Conservation (phyloP, 2,113 vertebrate species). For the Dicerorhinus sumatrensis region DNA sequence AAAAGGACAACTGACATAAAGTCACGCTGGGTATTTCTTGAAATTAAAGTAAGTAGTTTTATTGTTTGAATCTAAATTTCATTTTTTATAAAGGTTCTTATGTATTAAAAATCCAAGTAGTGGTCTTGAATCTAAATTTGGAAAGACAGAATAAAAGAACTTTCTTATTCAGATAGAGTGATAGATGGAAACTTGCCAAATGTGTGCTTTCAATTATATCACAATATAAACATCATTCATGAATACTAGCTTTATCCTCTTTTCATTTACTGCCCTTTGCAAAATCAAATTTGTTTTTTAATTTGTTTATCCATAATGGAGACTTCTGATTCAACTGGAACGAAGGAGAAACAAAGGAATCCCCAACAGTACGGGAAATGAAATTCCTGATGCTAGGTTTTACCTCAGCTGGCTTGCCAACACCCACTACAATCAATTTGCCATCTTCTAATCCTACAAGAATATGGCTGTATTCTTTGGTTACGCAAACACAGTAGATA, state of each 20-base stretch:
- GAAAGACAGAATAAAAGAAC: constrained; percentile 36
- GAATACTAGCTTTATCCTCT: constrained; percentile 21
- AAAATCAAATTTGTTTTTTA: constrained; percentile 89
- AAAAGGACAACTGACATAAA: constrained; percentile 53
- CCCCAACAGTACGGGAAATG: constrained; percentile 91
- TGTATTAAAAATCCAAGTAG: background rate
- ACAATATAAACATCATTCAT: constrained; percentile 47
- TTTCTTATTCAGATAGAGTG: constrained; percentile 26
- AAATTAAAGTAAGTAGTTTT: constrained; percentile 50
- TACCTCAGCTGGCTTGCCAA: constrained; percentile 98
- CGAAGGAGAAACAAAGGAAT: constrained; percentile 88
- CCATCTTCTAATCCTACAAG: constrained; percentile 97
- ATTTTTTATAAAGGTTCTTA: constrained; percentile 42
- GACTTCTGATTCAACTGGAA: constrained; percentile 91
- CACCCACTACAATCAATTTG: constrained; percentile 97
- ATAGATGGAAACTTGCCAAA: background rate
- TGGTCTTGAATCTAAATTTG: background rate
- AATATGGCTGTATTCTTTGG: constrained; percentile 96
- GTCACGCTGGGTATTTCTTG: constrained; percentile 60
- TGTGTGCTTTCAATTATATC: constrained; percentile 28
- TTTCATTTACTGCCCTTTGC: constrained; percentile 63
- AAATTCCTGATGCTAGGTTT: constrained; percentile 93
- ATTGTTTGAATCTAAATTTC: constrained; percentile 11
- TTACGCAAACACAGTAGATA: constrained; percentile 94
- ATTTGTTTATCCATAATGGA: constrained; percentile 90